Base-by-base conservation (phyloP, 2,113 vertebrate genomes). In the Cynoglossus semilaevis region DNA sequence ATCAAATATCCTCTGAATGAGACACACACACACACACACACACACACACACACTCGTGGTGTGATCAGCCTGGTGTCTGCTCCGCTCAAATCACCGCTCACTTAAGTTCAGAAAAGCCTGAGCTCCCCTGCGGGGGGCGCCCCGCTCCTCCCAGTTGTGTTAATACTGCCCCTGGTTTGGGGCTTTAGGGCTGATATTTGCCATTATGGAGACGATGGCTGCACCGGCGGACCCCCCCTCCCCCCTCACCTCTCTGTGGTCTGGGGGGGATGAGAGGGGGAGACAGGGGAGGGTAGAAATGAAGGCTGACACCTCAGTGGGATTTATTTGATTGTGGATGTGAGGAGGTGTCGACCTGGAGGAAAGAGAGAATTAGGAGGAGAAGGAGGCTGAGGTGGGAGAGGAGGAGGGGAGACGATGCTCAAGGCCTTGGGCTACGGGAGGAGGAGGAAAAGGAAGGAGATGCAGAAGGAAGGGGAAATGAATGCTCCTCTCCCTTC, bases 191-290 rank as follows among this genome's bases (percentile, higher is more conserved):
- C 82, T 81, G 81, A 88, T 82, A 88, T 88, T 85, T 87, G 75
- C 84, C 78, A 87, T 90, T 90, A 91, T 89, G 87, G 87, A 91
- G 87, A 90, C 89, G 87, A 90, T 89, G 87, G 77, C 83, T 87
- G 76, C 69, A 79, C 60, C 22, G 22, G 60, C 72, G 72, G 22
- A 29, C 22, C 22, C 6, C 22, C 48, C 71, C 76, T 67, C 78
- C 80, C 74, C 78, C 81, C 86, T 89, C 86, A 87, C 86, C 85
- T 84, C 81, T 75, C 63, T n/a, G 61, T 49, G 76, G 83, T 82
- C 52, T 70, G 67, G 61, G 63, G 13, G 38, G 13, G 2, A 7
- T 2, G 38, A 40, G 38, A 13, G 42, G 15, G 65, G 54, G 61
- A 71, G 62, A 77, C 56, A 74, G 69, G 74, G 38, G 61, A 51